Conservation (phyloP, 2,888 invertebrate genomes). For the Tetheella fluctuosa region DNA sequence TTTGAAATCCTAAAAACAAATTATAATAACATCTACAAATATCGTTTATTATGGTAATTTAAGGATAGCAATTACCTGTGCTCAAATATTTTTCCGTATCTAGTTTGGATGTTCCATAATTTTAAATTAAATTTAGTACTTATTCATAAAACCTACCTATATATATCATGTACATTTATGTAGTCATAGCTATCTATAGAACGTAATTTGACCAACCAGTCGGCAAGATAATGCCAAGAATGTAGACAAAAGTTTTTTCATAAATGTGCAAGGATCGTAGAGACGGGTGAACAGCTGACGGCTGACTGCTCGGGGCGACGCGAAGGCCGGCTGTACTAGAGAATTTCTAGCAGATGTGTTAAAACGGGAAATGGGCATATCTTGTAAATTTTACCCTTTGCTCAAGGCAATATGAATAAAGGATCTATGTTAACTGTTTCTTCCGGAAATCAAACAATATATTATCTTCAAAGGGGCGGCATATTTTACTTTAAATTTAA, state of each 20-base stretch:
- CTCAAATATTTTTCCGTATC: no score
- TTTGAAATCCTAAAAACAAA: no score
- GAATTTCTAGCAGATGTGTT: slow-evolving; percentile 79
- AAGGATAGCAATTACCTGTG: no score
- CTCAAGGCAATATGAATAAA: slow-evolving; percentile 65
- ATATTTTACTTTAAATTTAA: neutral
- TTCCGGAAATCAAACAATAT: slow-evolving; percentile 19
- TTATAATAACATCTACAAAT: no score
- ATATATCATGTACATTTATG: no score
- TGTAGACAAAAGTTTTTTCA: slow-evolving; percentile 79
- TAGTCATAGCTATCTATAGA: slow-evolving; percentile 10
- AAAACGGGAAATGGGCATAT: slow-evolving; percentile 73
- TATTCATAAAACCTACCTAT: neutral
- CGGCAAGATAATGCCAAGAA: slow-evolving; percentile 71
- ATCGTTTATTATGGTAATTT: no score
- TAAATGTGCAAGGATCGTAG: slow-evolving; percentile 73
- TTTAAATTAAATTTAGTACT: no score
- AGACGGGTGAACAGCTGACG: slow-evolving; percentile 75
- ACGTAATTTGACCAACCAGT: slow-evolving; percentile 49
- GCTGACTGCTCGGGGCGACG: slow-evolving; percentile 69
- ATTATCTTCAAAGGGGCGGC: neutral
- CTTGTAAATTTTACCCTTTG: slow-evolving; percentile 71
- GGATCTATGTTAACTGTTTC: slow-evolving; percentile 47
- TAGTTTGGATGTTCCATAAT: no score
- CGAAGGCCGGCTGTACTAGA: slow-evolving; percentile 53